Evolutionary conservation across 1,140 invertebrate species (phyloP).

Genomic region (Asobara japonica): DNA sequence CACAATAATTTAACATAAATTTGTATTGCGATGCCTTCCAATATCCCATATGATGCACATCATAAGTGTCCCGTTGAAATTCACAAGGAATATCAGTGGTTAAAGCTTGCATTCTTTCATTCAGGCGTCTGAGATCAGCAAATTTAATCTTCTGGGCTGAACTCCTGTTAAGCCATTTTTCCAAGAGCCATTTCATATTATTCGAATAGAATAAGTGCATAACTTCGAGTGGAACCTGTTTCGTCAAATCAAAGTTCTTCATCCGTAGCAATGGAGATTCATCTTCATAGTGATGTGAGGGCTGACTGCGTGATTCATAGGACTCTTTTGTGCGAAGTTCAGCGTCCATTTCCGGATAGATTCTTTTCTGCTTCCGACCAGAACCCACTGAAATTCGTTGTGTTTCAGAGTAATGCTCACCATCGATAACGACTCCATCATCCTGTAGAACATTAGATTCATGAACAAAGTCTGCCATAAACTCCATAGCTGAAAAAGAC

Average conservation of each 20-base stretch:
- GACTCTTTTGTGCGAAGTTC: too few species aligned
- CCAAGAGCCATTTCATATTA: conserved; percentile 25
- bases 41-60: conserved; percentile 19
- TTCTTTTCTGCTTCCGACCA: too few species aligned
- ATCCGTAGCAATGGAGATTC: conserved; percentile 24
- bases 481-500: conserved; percentile 15
- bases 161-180: conserved; percentile 23
- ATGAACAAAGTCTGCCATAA: too few species aligned
- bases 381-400: too few species aligned
- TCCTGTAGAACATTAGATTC: too few species aligned
- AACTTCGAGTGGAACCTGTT: conserved; percentile 25
- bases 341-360: too few species aligned
- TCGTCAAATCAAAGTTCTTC: conserved; percentile 29
- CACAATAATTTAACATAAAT: conserved; percentile 24
- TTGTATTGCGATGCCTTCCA: conserved; percentile 33
- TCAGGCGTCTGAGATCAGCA: conserved; percentile 6
- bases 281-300: not conserved
- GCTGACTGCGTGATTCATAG: too few species aligned
- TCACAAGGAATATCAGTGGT: conserved; percentile 28
- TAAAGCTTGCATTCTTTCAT: conserved; percentile 4
- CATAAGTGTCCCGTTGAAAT: conserved; percentile 30
- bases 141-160: conserved; percentile 7
- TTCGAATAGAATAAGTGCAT: conserved; percentile 39
- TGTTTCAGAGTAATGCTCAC: too few species aligned
- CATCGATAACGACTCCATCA: too few species aligned